A percentile compares a stretch with the other conserved stretches of the same genome.
phyloP scores from a whole-genome alignment of 2,888 invertebrate species.

The Poecilus cupreus region DNA sequence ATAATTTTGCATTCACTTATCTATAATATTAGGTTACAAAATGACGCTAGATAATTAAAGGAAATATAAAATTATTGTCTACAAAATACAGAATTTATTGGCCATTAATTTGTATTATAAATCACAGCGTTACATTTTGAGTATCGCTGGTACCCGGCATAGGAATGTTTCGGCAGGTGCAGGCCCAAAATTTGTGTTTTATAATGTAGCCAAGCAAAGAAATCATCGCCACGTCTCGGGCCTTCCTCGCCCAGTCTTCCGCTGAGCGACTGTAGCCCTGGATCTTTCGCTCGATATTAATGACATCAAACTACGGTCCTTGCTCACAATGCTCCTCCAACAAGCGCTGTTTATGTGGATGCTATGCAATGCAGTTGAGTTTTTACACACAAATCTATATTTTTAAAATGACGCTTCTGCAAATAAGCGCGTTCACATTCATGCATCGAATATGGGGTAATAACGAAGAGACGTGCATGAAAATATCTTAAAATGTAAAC shows the following conservation, averaged over 20 bases:
- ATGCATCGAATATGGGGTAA: constrained; percentile 20
- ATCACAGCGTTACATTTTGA: constrained; percentile 17
- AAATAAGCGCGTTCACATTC: constrained; percentile 17
- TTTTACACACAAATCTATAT: constrained; percentile 52
- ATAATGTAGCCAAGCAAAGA: constrained; percentile 30
- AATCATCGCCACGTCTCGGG: background rate
- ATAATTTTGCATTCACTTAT: too few relatives aligned
- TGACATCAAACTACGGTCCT: constrained; percentile 51
- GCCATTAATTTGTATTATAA: background rate
- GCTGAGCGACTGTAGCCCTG: constrained; percentile 39
- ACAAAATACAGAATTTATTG: too few relatives aligned
- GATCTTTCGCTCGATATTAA: constrained; percentile 57
- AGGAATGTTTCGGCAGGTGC: constrained; percentile 60
- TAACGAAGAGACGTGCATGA: constrained; percentile 31
- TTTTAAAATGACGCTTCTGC: constrained; percentile 43
- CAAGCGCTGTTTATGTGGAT: constrained; percentile 53
- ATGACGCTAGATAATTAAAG: too few relatives aligned
- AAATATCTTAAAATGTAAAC: constrained; percentile 27
- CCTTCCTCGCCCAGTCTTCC: background rate
- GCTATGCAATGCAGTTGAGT: constrained; percentile 39
- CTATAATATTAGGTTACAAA: too few relatives aligned
- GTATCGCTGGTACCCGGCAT: constrained; percentile 34
- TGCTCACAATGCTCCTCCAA: constrained; percentile 40
- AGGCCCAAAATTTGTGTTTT: constrained; percentile 60
- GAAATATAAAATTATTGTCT: too few relatives aligned